phyloP scores from a whole-genome alignment of 2,113 vertebrate genomes.

The Aptenodytes forsteri region DNA sequence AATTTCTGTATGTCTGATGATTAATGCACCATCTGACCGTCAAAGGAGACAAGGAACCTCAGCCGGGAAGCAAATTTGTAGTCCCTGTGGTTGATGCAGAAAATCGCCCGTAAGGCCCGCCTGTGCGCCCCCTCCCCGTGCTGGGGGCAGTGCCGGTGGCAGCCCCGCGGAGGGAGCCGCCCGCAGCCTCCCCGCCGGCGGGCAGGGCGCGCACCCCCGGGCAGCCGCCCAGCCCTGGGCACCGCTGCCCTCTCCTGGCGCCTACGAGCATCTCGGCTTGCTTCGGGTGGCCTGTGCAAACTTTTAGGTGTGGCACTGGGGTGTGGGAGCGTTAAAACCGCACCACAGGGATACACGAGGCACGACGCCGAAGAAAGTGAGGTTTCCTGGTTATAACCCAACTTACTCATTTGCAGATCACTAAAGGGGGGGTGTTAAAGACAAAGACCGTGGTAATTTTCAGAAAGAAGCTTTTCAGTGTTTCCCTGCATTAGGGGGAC shows the following conservation, averaged over 20 bases:
- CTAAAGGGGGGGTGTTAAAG: not conserved
- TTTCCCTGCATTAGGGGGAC: not conserved
- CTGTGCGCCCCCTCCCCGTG: accelerated
- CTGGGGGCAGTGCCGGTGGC: no score
- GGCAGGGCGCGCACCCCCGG: not conserved
- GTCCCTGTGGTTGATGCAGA: accelerated
- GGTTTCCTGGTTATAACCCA: not conserved
- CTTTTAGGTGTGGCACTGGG: accelerated
- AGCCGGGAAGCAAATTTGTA: accelerated
- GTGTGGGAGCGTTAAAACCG: accelerated
- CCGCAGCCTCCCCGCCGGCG: not conserved
- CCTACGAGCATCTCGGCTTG: not conserved
- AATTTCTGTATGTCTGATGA: accelerated
- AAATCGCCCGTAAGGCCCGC: accelerated
- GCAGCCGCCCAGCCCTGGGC: not conserved
- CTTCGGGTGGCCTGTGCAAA: accelerated
- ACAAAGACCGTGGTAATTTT: no score
- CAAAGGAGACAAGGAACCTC: not conserved
- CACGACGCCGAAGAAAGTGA: accelerated
- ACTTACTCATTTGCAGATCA: accelerated
- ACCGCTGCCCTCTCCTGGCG: conserved; percentile 52
- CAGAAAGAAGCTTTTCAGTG: not conserved
- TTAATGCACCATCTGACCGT: accelerated
- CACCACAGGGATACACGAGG: accelerated
- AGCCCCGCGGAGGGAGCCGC: not conserved